phyloP scores from a whole-genome alignment of 2,888 invertebrate species.

The Hipparchia sbordonii region DNA sequence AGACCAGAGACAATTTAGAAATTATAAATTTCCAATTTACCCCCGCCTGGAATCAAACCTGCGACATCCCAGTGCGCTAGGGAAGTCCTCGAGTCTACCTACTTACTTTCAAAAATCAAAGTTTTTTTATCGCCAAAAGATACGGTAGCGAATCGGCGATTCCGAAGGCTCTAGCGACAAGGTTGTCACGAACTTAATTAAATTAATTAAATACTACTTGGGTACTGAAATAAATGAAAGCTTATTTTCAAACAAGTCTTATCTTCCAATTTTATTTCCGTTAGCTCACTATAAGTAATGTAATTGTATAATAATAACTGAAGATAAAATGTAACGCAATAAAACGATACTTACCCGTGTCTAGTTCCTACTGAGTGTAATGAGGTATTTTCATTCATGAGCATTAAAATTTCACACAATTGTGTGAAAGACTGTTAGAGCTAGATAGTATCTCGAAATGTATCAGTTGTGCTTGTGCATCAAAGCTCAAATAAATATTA shows the following conservation, averaged over 20 bases:
- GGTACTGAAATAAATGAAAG: background rate
- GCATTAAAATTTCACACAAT: slow-evolving; percentile 15
- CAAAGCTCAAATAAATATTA: too few species aligned
- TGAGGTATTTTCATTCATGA: slow-evolving; percentile 12
- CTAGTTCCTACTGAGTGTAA: background rate
- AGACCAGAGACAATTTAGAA: too few species aligned
- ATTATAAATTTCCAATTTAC: too few species aligned
- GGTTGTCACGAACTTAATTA: slow-evolving; percentile 3
- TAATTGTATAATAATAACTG: slow-evolving; percentile 14
- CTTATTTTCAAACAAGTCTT: background rate
- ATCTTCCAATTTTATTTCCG: slow-evolving; percentile 13
- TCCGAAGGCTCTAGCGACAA: background rate
- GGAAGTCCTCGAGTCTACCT: background rate
- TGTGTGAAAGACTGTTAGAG: slow-evolving; percentile 2
- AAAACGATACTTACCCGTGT: background rate
- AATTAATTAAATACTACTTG: background rate
- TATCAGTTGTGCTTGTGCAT: background rate
- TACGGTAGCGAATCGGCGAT: background rate
- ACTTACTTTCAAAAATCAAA: background rate
- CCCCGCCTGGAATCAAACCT: too few species aligned
- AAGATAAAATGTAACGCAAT: slow-evolving; percentile 12
- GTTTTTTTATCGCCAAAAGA: background rate
- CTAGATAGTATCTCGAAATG: background rate
- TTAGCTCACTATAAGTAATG: background rate
- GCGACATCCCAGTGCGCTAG: too few species aligned